Base-by-base conservation (phyloP, 2,888 invertebrate species). In the Dendrolimus pini region DNA sequence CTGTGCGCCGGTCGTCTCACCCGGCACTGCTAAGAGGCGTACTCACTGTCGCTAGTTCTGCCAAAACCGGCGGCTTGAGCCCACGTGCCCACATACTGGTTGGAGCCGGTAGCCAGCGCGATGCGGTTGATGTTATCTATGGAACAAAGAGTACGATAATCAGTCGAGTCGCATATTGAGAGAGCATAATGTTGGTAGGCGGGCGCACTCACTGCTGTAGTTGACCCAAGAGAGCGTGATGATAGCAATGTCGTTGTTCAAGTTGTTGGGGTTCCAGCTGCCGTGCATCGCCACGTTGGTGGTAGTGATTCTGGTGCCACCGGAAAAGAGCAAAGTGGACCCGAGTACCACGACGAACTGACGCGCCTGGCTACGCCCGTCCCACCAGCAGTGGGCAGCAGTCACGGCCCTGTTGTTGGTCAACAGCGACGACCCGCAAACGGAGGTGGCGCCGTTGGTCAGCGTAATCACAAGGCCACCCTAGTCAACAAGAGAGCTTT, bases 331-430 rank as follows among this genome's bases (percentile, higher is more conserved):
- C 42, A 61, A 68, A 42, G 67, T 64, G 6, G 76, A 69, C 18
- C 76, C 78, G 3, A 78, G 63, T 6, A 76, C 72, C 7, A 74
- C 74, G 1, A 61, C 59, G 62, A 76, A 69, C 62, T 65, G 66
- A 47, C 58, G 63, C 2, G 72, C 78, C 41, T 73, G 74, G 55
- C 61, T 59, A 12, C n/a, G 0, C 7, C 70, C 70, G 18, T 75
- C 73, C 56, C 61, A 65, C 78, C 78, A 78, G 67, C 78, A 78
- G 63, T 78, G 77, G 1, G 77, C 78, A 0, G 77, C 78, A 0
- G 77, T 78, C 42, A 75, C 63, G 56, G 74, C 61, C 0, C 75
- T 66, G 57, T 62, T 72, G 14, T 62, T n/a, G 3, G 69, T 62
- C 9, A 78, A n/a, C 3, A 78, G 58, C 0, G 73, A 68, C 0